phyloP scores from a whole-genome alignment of 2,797 vertebrate species.

The Astyanax mexicanus region DNA sequence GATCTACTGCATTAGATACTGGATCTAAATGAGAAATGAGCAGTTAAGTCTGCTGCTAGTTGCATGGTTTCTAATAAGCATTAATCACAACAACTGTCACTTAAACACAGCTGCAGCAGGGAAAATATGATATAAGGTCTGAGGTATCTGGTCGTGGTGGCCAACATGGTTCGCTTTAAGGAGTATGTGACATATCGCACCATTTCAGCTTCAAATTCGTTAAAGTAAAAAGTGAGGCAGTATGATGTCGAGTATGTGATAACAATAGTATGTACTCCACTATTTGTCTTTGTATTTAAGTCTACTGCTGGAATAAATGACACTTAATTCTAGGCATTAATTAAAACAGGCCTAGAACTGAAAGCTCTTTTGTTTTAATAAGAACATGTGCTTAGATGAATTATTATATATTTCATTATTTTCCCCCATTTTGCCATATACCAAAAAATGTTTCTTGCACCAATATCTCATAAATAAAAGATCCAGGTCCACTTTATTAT shows the following conservation, averaged over 20 bases:
- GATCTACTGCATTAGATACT: neutral
- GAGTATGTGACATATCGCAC: neutral
- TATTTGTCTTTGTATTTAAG: neutral
- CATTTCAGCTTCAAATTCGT: neutral
- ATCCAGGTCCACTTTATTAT: neutral
- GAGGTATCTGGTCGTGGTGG: conserved; percentile 46
- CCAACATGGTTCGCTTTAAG: neutral
- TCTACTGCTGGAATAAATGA: neutral
- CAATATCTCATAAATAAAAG: conserved; percentile 2
- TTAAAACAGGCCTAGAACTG: neutral
- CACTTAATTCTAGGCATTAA: neutral
- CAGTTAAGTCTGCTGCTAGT: neutral
- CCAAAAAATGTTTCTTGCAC: no score
- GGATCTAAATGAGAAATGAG: conserved; percentile 4
- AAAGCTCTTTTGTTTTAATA: neutral
- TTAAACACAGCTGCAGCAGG: conserved; percentile 15
- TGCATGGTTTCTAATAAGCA: conserved; percentile 4
- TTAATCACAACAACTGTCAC: conserved; percentile 31
- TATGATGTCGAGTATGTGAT: neutral
- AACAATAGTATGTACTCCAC: neutral
- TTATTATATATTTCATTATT: no score
- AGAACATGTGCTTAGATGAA: neutral
- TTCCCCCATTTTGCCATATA: neutral
- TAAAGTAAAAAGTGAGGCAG: conserved; percentile 1
- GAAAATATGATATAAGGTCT: neutral